These are phyloP conservation scores for Asobara japonica DNA, from an alignment of 1,140 invertebrate species.

Conservation along the genomic window DNA sequence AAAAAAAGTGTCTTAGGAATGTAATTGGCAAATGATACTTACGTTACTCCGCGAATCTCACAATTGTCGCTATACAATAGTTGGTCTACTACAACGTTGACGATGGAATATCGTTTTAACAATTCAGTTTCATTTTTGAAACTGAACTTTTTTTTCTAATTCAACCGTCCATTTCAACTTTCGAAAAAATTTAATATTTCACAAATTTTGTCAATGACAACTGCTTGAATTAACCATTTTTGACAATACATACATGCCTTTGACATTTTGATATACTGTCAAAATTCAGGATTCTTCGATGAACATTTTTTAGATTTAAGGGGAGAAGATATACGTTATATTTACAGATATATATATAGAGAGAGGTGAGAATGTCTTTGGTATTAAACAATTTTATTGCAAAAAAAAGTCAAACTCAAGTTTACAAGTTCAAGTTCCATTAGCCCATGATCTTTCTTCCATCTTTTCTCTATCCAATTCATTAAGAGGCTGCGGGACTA, in stretches of 20 bases:
- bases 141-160: neutral
- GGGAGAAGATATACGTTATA: neutral
- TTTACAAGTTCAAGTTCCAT: too few relatives aligned
- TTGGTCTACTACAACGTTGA: neutral
- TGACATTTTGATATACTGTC: slow-evolving; percentile 6
- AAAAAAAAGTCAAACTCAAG: too few relatives aligned
- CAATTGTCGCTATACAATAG: neutral
- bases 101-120: too few relatives aligned
- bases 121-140: too few relatives aligned
- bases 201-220: slow-evolving; percentile 5
- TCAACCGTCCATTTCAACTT: neutral
- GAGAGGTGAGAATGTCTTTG: neutral
- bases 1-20: slow-evolving; percentile 21
- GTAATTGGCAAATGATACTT: slow-evolving; percentile 6
- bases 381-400: neutral
- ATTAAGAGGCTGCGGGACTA: neutral
- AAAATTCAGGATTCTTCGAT: neutral
- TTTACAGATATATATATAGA: slow-evolving; percentile 1
- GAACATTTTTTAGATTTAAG: neutral
- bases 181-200: too few relatives aligned
- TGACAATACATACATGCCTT: slow-evolving; percentile 19
- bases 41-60: neutral
- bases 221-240: neutral
- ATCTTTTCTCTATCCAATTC: too few relatives aligned
- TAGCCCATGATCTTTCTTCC: too few relatives aligned